A percentile compares a stretch with the other conserved stretches of the same genome.
Conservation (phyloP, 2,797 vertebrate species). For the Oreonectes daqikongensis region DNA sequence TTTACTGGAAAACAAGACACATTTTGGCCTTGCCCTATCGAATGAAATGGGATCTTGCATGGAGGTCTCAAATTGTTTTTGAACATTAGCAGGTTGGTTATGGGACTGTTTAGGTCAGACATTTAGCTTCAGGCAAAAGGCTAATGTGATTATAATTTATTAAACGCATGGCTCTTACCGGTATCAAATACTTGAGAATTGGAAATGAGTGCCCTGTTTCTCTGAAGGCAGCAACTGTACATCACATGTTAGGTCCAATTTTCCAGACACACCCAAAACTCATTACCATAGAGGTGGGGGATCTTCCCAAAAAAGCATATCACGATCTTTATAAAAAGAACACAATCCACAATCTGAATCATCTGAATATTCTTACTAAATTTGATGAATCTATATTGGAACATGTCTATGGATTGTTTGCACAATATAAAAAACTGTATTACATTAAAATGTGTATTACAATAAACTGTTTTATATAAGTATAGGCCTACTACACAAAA, state of each 20-base stretch:
- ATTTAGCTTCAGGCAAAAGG: slow-evolving; percentile 20
- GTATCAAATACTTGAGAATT: slow-evolving; percentile 9
- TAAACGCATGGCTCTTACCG: slow-evolving; percentile 16
- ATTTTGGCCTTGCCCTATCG: neutral
- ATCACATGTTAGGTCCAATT: neutral
- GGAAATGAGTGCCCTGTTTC: neutral
- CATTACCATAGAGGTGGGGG: no score
- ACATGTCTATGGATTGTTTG: no score
- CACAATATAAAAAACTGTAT: no score
- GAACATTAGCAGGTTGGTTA: slow-evolving; percentile 1
- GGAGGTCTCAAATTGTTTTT: neutral
- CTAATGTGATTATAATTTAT: slow-evolving; percentile 36
- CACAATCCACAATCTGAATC: no score
- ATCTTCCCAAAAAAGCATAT: no score
- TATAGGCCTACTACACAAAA: no score
- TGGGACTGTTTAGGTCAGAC: slow-evolving; percentile 10
- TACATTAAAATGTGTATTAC: no score
- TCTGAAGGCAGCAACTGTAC: neutral
- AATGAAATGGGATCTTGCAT: slow-evolving; percentile 15
- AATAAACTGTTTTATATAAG: no score
- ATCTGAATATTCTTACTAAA: no score
- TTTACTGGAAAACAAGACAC: no score
- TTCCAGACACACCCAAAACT: neutral
- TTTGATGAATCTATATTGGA: no score
- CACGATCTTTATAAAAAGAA: no score